Base-by-base conservation (phyloP, 1,140 invertebrate species). In the Pogonomyrmex barbatus region DNA sequence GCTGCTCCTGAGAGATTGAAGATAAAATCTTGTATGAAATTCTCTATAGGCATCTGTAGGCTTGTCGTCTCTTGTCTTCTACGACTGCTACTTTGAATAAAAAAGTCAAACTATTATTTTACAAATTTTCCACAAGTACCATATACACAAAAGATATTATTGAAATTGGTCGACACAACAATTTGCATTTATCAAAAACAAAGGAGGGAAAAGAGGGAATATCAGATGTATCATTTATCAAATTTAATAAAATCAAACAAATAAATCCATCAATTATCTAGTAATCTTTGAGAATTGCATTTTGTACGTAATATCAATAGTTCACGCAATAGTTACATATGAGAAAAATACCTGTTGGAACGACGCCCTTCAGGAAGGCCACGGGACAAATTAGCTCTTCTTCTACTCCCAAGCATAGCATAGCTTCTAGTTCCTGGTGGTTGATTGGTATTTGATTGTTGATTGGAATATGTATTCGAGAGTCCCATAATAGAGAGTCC, bases 11-110 rank as follows among this genome's bases (percentile, higher is more conserved):
- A 93, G 65, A 96, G 92, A 94, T 96, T 96, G 24, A 96, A 92
- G 75, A 96, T 94, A 81, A 96, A 95, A 86, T 96, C 96, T 83
- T 96, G 95, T 79, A 96, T 94, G 86, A 96, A 91, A 92, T 95
- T 95, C 86, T 96, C 96, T 88, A 96, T 93, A 73, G 91, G 88
- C 60, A 71, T 36, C 12, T 45, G 79, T 71, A 83, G 42, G 4
- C 30, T 83, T 24, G 24, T 24, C 24, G 24, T 24, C 56, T 79
- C 88, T 82, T 87, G 86, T 75, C 78, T 84, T 76, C 87, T 87
- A 75, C 85, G 86, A 67, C 54, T 78, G 36, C 89, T 91, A 54
- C 14, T 65, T n/a, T 10, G 60, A 45, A 73, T 24, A 47, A 76
- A 67, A 81, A 24, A 67, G 78, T 52, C 10, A 12, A 88, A 65